These are phyloP conservation scores for Vulpes vulpes DNA, from an alignment of 2,113 vertebrate species.

Conservation along the genomic window DNA sequence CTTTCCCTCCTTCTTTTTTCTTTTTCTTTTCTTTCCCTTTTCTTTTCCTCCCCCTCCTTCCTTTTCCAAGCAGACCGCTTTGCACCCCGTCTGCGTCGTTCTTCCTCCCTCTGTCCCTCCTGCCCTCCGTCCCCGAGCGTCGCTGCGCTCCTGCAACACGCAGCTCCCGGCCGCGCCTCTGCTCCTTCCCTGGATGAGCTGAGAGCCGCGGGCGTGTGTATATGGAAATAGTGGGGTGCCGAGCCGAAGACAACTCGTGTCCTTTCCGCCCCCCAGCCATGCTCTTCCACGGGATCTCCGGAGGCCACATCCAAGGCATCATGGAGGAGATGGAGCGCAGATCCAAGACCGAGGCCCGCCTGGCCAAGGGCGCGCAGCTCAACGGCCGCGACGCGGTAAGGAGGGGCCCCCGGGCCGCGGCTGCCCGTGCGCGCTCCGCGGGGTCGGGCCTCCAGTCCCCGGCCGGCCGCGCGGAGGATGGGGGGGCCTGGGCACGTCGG, in stretches of 20 bases:
- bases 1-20: not conserved
- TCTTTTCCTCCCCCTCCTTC: not conserved
- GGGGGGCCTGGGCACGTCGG: not conserved
- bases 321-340: conserved; percentile 99
- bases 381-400: conserved; percentile 99
- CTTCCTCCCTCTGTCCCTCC: conserved; percentile 68
- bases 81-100: conserved; percentile 53
- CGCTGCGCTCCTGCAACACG: conserved; percentile 76
- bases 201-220: conserved; percentile 92
- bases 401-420: conserved; percentile 78
- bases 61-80: conserved; percentile 74
- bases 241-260: conserved; percentile 97
- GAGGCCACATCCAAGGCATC: conserved; percentile 99
- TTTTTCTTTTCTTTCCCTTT: not conserved
- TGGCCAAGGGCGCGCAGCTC: conserved; percentile 97
- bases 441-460: not conserved
- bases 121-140: not conserved
- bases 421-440: not conserved
- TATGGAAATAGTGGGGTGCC: conserved; percentile 99
- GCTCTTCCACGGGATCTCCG: conserved; percentile 99
- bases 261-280: conserved; percentile 99
- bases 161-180: conserved; percentile 75
- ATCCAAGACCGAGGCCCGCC: conserved; percentile 96
- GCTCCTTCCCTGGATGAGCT: conserved; percentile 89
- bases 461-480: not conserved